These are phyloP conservation scores for Liposcelis brunnea DNA, from an alignment of 2,888 invertebrate genomes.

Conservation along the genomic window DNA sequence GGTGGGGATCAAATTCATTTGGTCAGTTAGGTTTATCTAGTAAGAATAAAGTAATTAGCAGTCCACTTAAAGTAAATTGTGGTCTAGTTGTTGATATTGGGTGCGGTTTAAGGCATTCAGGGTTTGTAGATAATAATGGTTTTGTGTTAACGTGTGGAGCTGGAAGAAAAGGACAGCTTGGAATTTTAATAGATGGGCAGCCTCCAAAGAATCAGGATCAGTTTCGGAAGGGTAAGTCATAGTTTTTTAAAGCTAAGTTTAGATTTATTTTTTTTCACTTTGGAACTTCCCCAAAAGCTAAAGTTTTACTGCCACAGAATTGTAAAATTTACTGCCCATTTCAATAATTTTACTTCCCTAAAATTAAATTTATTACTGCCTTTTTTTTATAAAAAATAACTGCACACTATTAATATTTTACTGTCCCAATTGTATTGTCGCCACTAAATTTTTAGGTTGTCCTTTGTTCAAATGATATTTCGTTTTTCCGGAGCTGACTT, in stretches of 20 bases:
- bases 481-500: no score
- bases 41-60: slow-evolving; percentile 21
- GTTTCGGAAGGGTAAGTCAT: slow-evolving; percentile 21
- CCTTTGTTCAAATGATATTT: no score
- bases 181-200: slow-evolving; percentile 25
- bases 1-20: slow-evolving; percentile 63
- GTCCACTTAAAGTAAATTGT: slow-evolving; percentile 15
- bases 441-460: no score
- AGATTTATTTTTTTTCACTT: background rate
- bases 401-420: no score
- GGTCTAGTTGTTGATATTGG: slow-evolving; percentile 35
- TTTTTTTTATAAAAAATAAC: no score
- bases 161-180: slow-evolving; percentile 50
- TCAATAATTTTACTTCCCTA: no score
- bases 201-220: slow-evolving; percentile 1
- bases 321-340: no score
- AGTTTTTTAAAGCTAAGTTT: background rate
- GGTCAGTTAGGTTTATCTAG: slow-evolving; percentile 45
- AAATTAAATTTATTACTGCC: no score
- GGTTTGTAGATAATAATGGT: slow-evolving; percentile 41
- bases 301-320: no score
- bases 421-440: no score
- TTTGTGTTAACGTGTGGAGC: slow-evolving; percentile 46
- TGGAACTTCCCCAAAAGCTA: no score
- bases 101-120: slow-evolving; percentile 52